Evolutionary conservation across 1,140 invertebrate species (phyloP).

Genomic region (Drepana arcuata): DNA sequence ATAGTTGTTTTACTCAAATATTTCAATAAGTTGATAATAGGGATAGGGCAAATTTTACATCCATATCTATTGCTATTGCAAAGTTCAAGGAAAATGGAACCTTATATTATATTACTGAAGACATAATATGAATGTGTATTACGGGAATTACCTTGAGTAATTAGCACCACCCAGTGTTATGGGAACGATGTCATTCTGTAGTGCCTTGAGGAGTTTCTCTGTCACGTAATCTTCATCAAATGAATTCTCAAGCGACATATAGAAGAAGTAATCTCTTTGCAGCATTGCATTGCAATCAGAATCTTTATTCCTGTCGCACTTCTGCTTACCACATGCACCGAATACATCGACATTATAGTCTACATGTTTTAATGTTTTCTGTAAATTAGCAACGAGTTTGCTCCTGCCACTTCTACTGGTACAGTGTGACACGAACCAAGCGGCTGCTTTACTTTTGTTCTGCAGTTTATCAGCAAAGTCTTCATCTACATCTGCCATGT

Average conservation of each 20-base stretch:
- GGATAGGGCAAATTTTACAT: not conserved
- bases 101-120: not conserved
- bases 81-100: not conserved
- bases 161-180: slow-evolving; percentile 69
- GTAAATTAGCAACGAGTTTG: slow-evolving; percentile 72
- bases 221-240: slow-evolving; percentile 76
- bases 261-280: slow-evolving; percentile 76
- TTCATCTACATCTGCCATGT: slow-evolving; percentile 15
- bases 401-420: slow-evolving; percentile 71
- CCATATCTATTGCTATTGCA: not conserved
- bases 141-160: slow-evolving; percentile 32
- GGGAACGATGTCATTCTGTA: slow-evolving; percentile 67
- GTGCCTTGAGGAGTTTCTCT: slow-evolving; percentile 74
- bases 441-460: slow-evolving; percentile 68
- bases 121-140: not conserved
- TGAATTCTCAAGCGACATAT: slow-evolving; percentile 80
- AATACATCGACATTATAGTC: slow-evolving; percentile 76
- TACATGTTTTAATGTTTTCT: slow-evolving; percentile 65
- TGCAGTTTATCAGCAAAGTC: slow-evolving; percentile 15
- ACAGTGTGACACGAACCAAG: slow-evolving; percentile 82
- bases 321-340: slow-evolving; percentile 74
- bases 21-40: too few species aligned
- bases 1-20: too few species aligned
- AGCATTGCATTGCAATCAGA: slow-evolving; percentile 57
- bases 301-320: slow-evolving; percentile 34